phyloP scores from a whole-genome alignment of 2,888 invertebrate species.

The Pollenia labialis region DNA sequence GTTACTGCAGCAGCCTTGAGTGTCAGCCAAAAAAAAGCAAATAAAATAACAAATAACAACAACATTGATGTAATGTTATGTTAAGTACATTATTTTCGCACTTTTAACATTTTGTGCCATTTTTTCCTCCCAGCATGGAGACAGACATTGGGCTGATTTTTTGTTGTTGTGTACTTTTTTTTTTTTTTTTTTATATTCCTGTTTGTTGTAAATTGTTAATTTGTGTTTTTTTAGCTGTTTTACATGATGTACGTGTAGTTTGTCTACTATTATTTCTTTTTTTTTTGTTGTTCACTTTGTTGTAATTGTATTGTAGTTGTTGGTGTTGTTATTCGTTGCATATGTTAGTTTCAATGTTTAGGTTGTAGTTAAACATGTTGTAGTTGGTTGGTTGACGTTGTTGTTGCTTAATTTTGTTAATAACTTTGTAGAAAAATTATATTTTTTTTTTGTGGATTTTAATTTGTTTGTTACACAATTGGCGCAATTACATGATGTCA shows the following conservation, averaged over 20 bases:
- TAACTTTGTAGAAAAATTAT: constrained; percentile 57
- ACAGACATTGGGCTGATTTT: constrained; percentile 39
- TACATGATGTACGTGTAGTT: constrained; percentile 81
- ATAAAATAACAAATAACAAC: constrained; percentile 61
- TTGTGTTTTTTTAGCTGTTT: constrained; percentile 80
- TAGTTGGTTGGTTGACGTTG: constrained; percentile 63
- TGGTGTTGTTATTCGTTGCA: constrained; percentile 50
- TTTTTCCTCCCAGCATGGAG: constrained; percentile 15
- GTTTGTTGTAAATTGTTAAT: constrained; percentile 75
- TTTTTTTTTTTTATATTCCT: constrained; percentile 32
- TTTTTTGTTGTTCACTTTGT: constrained; percentile 49
- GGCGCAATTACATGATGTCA: constrained; percentile 63
- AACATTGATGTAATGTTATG: constrained; percentile 69
- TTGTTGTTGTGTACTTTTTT: background rate
- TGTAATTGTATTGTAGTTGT: constrained; percentile 47
- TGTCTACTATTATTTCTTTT: constrained; percentile 62
- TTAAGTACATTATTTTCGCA: constrained; percentile 75
- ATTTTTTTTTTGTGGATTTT: constrained; percentile 37
- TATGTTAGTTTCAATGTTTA: constrained; percentile 61
- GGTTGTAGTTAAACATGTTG: constrained; percentile 66
- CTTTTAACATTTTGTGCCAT: constrained; percentile 70
- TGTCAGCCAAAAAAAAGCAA: constrained; percentile 48
- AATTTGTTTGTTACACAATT: constrained; percentile 63
- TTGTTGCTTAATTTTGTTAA: constrained; percentile 71
- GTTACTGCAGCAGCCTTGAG: constrained; percentile 65